Conservation (phyloP, 2,113 vertebrate genomes). For the Piaya cayana region DNA sequence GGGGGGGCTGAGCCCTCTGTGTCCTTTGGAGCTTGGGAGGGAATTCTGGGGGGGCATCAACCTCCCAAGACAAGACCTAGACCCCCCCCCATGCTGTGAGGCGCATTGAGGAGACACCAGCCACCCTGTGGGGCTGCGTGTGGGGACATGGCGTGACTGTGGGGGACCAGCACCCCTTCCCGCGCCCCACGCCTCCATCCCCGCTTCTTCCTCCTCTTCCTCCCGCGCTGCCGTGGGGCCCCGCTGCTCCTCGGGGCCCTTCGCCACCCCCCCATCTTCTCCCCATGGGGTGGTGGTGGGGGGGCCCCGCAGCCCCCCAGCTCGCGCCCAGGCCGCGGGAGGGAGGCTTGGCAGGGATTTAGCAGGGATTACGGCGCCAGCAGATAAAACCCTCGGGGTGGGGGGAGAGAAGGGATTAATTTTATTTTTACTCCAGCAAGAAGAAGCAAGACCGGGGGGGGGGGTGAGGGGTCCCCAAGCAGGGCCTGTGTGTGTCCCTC, state of each 20-base stretch:
- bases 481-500: not conserved
- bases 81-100: too few relatives aligned
- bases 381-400: conserved; percentile 40
- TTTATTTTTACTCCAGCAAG: conserved; percentile 75
- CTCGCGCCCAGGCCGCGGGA: not conserved
- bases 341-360: conserved; percentile 67
- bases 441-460: not conserved
- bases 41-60: not conserved
- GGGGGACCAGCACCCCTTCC: not conserved
- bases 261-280: too few relatives aligned
- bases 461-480: too few relatives aligned
- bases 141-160: too few relatives aligned
- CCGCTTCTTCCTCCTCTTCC: not conserved
- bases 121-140: accelerated
- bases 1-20: too few relatives aligned
- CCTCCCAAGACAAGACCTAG: too few relatives aligned
- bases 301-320: not conserved
- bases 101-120: not conserved
- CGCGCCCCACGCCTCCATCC: not conserved
- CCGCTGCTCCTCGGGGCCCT: not conserved
- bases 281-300: not conserved
- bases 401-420: conserved; percentile 70
- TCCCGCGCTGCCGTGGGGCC: not conserved
- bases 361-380: conserved; percentile 67
- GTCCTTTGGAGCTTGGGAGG: accelerated